Conservation (phyloP, 2,888 invertebrate genomes). For the Coenonympha glycerion region DNA sequence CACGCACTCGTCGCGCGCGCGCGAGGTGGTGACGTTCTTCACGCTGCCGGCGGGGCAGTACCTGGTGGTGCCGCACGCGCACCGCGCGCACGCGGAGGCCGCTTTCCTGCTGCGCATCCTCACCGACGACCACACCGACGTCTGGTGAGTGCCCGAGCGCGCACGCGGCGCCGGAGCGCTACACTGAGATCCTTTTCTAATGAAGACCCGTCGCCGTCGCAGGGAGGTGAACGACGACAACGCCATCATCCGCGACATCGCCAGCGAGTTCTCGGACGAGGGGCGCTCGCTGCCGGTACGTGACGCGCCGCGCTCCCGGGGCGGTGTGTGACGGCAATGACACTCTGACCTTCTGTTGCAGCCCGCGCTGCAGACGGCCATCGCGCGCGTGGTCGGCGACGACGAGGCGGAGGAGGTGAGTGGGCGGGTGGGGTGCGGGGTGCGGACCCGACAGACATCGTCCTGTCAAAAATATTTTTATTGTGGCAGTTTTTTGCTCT, state of each 20-base stretch:
- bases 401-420: conserved; percentile 35
- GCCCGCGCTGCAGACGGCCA: conserved; percentile 26
- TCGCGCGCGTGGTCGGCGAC: conserved; percentile 30
- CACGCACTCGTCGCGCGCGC: conserved; percentile 78
- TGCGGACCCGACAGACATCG: too few species aligned
- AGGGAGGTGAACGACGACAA: conserved; percentile 88
- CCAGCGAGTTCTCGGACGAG: conserved; percentile 77
- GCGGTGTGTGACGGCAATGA: neutral
- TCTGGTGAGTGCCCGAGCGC: conserved; percentile 75
- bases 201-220: conserved; percentile 23
- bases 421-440: conserved; percentile 42
- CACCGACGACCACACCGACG: conserved; percentile 83
- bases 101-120: conserved; percentile 82
- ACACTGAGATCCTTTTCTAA: neutral
- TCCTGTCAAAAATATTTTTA: too few species aligned
- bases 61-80: conserved; percentile 83
- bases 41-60: conserved; percentile 84
- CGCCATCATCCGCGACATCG: conserved; percentile 79
- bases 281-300: conserved; percentile 70
- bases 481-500: too few species aligned
- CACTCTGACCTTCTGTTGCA: conserved; percentile 8
- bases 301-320: neutral
- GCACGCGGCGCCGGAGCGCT: neutral
- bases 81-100: conserved; percentile 80
- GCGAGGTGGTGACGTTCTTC: conserved; percentile 84